phyloP scores from a whole-genome alignment of 1,140 invertebrate genomes.

The Cotesia typhae region DNA sequence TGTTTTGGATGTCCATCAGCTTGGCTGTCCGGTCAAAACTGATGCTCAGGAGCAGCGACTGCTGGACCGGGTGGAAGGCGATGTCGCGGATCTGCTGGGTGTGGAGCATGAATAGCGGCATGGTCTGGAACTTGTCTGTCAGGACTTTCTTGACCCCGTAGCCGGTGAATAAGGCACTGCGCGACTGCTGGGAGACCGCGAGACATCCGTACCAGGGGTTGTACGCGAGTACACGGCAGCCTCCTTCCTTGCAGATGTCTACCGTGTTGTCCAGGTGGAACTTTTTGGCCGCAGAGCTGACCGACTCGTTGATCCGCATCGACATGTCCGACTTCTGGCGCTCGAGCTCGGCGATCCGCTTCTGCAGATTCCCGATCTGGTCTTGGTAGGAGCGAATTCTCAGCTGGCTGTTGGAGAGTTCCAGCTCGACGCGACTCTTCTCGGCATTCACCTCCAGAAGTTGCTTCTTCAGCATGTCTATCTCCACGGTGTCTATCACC shows the following conservation, averaged over 20 bases:
- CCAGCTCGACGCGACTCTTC: constrained; percentile 65
- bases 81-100: constrained; percentile 79
- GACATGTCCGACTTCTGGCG: constrained; percentile 41
- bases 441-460: constrained; percentile 65
- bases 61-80: constrained; percentile 73
- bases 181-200: constrained; percentile 77
- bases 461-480: constrained; percentile 68
- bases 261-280: constrained; percentile 72
- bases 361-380: constrained; percentile 56
- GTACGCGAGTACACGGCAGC: constrained; percentile 81
- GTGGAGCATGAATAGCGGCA: constrained; percentile 74
- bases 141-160: constrained; percentile 83
- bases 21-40: constrained; percentile 81
- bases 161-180: constrained; percentile 75
- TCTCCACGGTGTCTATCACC: constrained; percentile 73
- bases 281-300: constrained; percentile 42
- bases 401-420: constrained; percentile 58
- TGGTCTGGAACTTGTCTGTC: constrained; percentile 69
- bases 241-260: constrained; percentile 73
- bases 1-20: constrained; percentile 72
- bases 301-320: constrained; percentile 26
- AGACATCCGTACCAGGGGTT: constrained; percentile 71
- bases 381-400: constrained; percentile 62
- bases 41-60: constrained; percentile 78
- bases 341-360: constrained; percentile 31